Percentiles rank a stretch among this genome's conserved stretches.
Evolutionary conservation across 2,113 vertebrate genomes (phyloP).

Genomic region (Rhagologus leucostigma): DNA sequence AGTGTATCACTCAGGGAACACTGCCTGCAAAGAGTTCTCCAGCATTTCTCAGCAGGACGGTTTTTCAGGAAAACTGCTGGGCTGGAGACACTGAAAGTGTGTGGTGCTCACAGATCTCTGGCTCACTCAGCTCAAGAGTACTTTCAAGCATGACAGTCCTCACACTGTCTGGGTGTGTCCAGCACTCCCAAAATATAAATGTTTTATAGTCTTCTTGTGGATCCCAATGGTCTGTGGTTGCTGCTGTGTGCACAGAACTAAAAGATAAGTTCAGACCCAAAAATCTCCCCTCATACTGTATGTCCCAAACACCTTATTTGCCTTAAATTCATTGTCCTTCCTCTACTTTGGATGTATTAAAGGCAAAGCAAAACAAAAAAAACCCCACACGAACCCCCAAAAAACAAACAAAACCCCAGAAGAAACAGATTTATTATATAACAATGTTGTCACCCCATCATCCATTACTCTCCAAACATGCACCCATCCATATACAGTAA

Average conservation of each 20-base stretch:
- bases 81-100: neutral
- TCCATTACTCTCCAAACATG: neutral
- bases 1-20: neutral
- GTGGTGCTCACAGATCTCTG: neutral
- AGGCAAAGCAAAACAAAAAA: neutral
- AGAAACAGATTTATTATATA: neutral
- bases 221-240: neutral
- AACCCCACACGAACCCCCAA: neutral
- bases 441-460: neutral
- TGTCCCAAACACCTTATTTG: neutral
- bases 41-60: neutral
- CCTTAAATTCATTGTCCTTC: neutral
- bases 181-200: neutral
- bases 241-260: neutral
- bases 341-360: neutral
- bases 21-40: neutral
- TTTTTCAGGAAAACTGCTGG: neutral
- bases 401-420: neutral
- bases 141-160: neutral
- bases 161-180: neutral
- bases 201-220: rapidly evolving
- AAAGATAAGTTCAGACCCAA: neutral
- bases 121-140: neutral
- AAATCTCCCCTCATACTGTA: neutral
- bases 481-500: neutral